Evolutionary conservation across 2,888 invertebrate genomes (phyloP).

Genomic region (Drosophila diplacantha): DNA sequence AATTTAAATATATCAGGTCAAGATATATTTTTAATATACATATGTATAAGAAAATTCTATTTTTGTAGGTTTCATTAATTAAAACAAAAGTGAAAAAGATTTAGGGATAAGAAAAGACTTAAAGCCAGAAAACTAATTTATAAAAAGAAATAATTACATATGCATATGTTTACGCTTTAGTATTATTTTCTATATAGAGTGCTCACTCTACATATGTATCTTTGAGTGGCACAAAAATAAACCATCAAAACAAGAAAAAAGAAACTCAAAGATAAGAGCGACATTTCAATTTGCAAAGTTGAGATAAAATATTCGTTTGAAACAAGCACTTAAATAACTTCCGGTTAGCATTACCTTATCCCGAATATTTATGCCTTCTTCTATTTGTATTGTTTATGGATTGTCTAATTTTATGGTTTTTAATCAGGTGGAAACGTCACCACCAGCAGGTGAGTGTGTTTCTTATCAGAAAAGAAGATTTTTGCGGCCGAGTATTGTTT

Average conservation of each 20-base stretch:
- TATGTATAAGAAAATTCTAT: too few species aligned
- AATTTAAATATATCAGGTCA: not conserved
- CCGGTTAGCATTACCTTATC: slow-evolving; percentile 9
- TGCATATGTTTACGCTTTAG: too few species aligned
- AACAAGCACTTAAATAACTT: slow-evolving; percentile 15
- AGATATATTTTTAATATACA: too few species aligned
- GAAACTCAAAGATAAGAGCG: slow-evolving; percentile 12
- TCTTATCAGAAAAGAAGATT: slow-evolving; percentile 15
- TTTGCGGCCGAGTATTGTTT: not conserved
- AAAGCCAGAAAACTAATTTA: not conserved
- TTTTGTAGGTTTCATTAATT: too few species aligned
- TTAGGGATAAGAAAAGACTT: too few species aligned
- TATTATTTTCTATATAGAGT: not conserved
- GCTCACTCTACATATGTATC: slow-evolving; percentile 13
- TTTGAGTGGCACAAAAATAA: slow-evolving; percentile 5
- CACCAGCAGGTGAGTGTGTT: slow-evolving; percentile 13
- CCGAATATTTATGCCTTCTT: not conserved
- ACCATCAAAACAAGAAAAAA: slow-evolving; percentile 1
- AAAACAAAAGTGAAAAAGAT: too few species aligned
- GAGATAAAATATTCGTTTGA: slow-evolving; percentile 15
- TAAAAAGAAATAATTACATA: too few species aligned
- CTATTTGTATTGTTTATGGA: slow-evolving; percentile 5
- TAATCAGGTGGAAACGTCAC: slow-evolving; percentile 32
- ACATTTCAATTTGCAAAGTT: slow-evolving; percentile 15
- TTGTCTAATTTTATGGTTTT: not conserved